Evolutionary conservation across 2,113 vertebrate species (phyloP).

Genomic region (Ursus arctos): DNA sequence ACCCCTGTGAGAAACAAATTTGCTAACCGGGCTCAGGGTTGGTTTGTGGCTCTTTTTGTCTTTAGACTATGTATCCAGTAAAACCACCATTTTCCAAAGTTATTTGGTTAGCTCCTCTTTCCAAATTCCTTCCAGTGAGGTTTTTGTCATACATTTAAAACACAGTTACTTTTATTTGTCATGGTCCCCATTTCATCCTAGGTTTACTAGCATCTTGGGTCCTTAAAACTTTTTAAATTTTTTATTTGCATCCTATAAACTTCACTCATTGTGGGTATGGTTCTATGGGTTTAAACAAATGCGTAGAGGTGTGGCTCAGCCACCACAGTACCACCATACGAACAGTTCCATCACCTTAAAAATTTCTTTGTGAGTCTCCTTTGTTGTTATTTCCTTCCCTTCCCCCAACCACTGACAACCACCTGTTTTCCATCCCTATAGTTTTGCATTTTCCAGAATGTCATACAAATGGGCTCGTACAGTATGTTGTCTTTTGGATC

Average conservation of each 20-base stretch:
- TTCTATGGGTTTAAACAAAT: background rate
- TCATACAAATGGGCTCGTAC: background rate
- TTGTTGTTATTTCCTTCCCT: background rate
- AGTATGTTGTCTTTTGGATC: background rate
- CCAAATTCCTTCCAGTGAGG: background rate
- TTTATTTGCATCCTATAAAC: background rate
- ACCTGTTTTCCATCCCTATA: background rate
- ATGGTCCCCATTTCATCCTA: background rate
- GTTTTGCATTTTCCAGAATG: background rate
- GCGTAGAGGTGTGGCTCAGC: too few relatives aligned
- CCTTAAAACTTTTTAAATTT: background rate
- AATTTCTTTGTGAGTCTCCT: background rate
- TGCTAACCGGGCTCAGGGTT: background rate
- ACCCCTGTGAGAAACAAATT: background rate
- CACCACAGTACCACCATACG: rapidly evolving
- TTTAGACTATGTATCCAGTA: background rate
- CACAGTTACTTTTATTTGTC: background rate
- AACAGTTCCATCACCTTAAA: background rate
- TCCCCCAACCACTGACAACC: background rate
- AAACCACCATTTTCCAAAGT: background rate
- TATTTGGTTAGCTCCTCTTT: background rate
- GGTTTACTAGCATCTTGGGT: background rate
- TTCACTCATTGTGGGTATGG: background rate
- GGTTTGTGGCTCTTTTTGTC: background rate
- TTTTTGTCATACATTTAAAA: background rate